Base-by-base conservation (phyloP, 2,797 vertebrate species). In the Acanthurus tractus region DNA sequence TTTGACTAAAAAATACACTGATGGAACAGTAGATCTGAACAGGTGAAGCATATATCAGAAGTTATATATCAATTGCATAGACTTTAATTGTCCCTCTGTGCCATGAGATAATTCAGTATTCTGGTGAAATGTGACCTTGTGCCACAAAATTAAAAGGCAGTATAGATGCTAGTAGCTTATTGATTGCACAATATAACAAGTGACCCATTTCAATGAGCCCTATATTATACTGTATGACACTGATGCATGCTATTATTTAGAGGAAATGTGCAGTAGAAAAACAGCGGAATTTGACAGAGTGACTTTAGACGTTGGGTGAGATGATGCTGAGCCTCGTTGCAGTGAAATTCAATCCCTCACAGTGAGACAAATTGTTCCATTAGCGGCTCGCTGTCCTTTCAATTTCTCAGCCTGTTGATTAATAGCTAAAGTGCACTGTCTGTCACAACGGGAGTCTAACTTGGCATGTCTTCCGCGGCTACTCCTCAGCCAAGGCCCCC, bases 301-400 rank as follows among this genome's bases (percentile, higher is more conserved):
- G 71, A 74, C 46, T 71, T 2, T 10, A 71, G 54, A 73, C 63
- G 3, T 29, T 48, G 75, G 54, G 82, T 65, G 58, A 71, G 78
- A 81, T 70, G 74, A 67, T 52, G 78, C 81, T 42, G 20, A 80
- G 81, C 71, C 65, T 38, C 20, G 7, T 25, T 49, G 38, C 62
- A 22, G 56, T 15, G 29, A 86, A 80, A 89, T 85, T 72, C 79
- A 83, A 84, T 90, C 36, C 74, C 70, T 89, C 81, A 82, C 86
- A 70, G 84, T 85, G 84, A 90, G 85, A 91, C 86, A 88, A 87
- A 90, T 89, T 79, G 79, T 89, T 90, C 82, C 74, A 89, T 90
- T 89, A 89, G 84, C 29, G 5, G 46, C 75, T 85, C 49, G 66
- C 82, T 82, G 87, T 89, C 84, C 85, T 72, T 88, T 90, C 86